These are phyloP conservation scores for Clusia tigrina DNA, from an alignment of 2,888 invertebrate species.

Conservation along the genomic window DNA sequence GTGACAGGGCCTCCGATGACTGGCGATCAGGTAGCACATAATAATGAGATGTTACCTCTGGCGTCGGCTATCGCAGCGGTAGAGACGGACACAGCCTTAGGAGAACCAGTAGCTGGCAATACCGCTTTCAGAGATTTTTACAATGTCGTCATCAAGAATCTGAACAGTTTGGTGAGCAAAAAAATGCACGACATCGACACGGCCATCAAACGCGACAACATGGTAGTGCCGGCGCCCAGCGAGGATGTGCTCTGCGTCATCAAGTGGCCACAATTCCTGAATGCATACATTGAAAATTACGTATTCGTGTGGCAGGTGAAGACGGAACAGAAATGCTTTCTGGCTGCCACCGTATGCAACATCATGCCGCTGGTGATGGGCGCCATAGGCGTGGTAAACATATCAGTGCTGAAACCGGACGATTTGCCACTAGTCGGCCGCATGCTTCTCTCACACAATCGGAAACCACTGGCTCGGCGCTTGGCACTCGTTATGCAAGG, in stretches of 20 bases:
- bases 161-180: slow-evolving; percentile 59
- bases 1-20: no score
- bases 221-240: slow-evolving; percentile 56
- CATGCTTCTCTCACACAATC: slow-evolving; percentile 50
- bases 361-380: slow-evolving; percentile 57
- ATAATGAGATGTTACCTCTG: not conserved
- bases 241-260: slow-evolving; percentile 59
- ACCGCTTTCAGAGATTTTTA: slow-evolving; percentile 45
- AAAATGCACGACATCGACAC: slow-evolving; percentile 62
- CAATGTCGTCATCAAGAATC: slow-evolving; percentile 55
- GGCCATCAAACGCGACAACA: slow-evolving; percentile 57
- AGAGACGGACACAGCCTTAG: not conserved
- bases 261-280: slow-evolving; percentile 59
- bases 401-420: slow-evolving; percentile 44
- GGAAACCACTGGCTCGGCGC: slow-evolving; percentile 44
- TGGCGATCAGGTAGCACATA: no score
- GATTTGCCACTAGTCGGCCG: slow-evolving; percentile 52
- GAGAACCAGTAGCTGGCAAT: slow-evolving; percentile 23
- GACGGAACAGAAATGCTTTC: slow-evolving; percentile 44
- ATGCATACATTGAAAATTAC: slow-evolving; percentile 52
- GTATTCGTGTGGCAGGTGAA: slow-evolving; percentile 61
- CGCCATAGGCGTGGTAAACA: slow-evolving; percentile 57
- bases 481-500: slow-evolving; percentile 61
- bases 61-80: no score
- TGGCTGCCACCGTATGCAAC: slow-evolving; percentile 56